Base-by-base conservation (phyloP, 64 coral and sea anemone genomes). In the Exaiptasia diaphana region DNA sequence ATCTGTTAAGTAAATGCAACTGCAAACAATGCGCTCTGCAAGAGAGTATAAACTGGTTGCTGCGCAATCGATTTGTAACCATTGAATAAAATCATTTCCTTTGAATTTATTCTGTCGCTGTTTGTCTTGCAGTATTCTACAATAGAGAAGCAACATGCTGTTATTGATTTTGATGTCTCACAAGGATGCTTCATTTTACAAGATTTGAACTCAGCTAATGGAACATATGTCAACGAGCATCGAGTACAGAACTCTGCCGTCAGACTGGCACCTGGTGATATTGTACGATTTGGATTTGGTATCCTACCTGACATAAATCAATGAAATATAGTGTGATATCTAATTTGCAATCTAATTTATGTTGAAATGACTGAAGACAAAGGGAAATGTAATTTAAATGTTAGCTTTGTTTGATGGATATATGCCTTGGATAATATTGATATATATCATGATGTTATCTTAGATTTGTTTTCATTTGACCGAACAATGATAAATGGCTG, bases 201-300 rank as follows among this genome's bases (percentile, higher is more conserved):
- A 54, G 91, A 94, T 53, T 71, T 94, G 0, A 94, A 94, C 55
- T 89, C 91, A 21, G 91, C 85, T 1, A 86, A 94, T 65, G 91
- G 91, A 1, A 94, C 91, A 37, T 94, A 94, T 33, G 86, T 94
- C 33, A 94, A 94, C 39, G 91, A 94, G 33, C 82, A 78, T 40
- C 64, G 91, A 79, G 79, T 94, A 20, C 91, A 94, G 54, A 94
- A 94, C 71, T 86, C 91, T 25, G 86, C 91, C 22, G 86, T 89
- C 9, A 78, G 91, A 85, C 73, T 94, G 46, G 91, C 91, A n/a
- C 10, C 79, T 49, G 91, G 91, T 21, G 91, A 94, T 85, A 50
- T 85, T 9, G 75, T 94, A 8, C 77, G 86, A 67, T 94, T 94
- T 85, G 91, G 91, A 37, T 88, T 83, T 79, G 86, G 91, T 94